Percentiles rank a stretch among this genome's conserved stretches.
Conservation (phyloP, 2,113 vertebrate species). For the Esox niger region DNA sequence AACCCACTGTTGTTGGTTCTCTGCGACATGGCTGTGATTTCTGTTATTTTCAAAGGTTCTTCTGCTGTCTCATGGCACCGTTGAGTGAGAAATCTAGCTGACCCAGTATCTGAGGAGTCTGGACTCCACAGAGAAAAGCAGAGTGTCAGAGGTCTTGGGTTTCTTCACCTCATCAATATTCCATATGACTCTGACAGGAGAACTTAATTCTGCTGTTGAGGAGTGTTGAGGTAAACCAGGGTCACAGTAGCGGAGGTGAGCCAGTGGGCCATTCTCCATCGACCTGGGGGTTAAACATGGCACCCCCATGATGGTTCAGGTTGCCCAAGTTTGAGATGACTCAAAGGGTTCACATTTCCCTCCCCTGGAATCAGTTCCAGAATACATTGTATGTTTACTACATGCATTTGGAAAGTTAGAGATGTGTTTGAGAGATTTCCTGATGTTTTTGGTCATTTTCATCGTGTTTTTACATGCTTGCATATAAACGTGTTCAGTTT, state of each 20-base stretch:
- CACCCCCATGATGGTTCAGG: neutral
- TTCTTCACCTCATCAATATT: constrained; percentile 2
- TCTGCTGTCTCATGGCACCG: too few species aligned
- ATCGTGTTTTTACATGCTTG: too few species aligned
- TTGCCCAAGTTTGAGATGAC: neutral
- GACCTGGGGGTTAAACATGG: neutral
- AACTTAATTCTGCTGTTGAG: neutral
- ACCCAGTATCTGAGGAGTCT: neutral
- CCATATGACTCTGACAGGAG: neutral
- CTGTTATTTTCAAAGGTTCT: too few species aligned
- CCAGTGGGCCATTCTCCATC: neutral
- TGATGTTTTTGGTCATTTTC: too few species aligned
- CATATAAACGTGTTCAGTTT: too few species aligned
- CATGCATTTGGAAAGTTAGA: neutral
- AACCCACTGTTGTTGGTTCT: too few species aligned
- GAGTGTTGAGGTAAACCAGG: neutral
- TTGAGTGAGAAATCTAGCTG: neutral
- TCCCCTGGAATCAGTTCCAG: neutral
- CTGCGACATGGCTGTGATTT: too few species aligned
- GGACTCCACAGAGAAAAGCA: neutral
- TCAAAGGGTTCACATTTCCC: neutral
- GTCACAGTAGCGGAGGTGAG: neutral
- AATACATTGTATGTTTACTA: too few species aligned
- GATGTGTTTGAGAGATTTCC: too few species aligned
- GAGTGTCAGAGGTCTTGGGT: neutral